Evolutionary conservation across 2,113 vertebrate species (phyloP).

Genomic region (Haemorhous mexicanus): DNA sequence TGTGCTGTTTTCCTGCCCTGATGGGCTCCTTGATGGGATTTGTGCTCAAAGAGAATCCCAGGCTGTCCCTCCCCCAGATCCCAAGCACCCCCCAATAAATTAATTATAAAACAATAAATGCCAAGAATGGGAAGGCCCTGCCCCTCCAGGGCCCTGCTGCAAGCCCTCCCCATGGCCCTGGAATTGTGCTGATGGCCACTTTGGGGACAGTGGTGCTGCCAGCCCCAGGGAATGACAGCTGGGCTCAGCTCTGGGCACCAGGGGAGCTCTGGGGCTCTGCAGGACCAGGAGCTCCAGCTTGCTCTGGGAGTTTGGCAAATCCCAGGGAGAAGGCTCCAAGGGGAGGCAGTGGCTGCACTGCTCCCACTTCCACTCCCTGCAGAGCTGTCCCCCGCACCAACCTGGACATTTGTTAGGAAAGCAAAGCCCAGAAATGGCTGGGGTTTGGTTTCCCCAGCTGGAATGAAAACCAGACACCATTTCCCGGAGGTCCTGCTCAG

Average conservation of each 20-base stretch:
- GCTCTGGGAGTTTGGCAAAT: not conserved
- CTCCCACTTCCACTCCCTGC: not conserved
- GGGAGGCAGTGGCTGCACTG: not conserved
- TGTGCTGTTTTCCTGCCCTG: not conserved
- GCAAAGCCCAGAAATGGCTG: not conserved
- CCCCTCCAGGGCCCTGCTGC: not conserved
- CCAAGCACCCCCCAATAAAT: not conserved
- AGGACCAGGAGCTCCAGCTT: not conserved
- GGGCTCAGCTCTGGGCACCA: not conserved
- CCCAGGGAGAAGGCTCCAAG: not conserved
- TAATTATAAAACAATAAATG: not conserved
- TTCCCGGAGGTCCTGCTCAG: not conserved
- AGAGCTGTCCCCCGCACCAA: not conserved
- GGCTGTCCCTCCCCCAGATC: not conserved
- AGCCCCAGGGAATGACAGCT: not conserved
- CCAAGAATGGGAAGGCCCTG: not conserved
- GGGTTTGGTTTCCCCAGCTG: not conserved
- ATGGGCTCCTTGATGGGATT: not conserved
- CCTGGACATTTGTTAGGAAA: not conserved
- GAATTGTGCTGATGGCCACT: not conserved
- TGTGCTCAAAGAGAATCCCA: not conserved
- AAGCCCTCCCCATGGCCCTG: not conserved
- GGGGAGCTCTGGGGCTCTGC: not conserved
- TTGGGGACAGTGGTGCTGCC: not conserved
- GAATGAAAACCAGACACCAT: not conserved